Base-by-base conservation (phyloP, 1,140 invertebrate species). In the Calliopsis andreniformis region DNA sequence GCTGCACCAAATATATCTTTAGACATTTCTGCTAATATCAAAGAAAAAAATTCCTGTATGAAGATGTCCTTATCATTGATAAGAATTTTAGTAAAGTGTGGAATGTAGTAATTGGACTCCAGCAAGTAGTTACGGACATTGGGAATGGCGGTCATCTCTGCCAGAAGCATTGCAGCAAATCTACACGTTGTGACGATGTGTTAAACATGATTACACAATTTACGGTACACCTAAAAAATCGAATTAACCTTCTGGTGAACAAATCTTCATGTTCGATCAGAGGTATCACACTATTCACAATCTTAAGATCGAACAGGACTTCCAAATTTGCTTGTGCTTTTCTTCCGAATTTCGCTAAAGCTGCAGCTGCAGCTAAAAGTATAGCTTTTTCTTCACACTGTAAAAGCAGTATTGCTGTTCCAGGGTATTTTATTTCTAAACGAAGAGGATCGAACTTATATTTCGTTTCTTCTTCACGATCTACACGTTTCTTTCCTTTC, bases 31-130 rank as follows among this genome's bases (percentile, higher is more conserved):
- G 87, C 87, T 12, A 92, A 59, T 25, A 92, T 89, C 3, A 83
- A 62, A 14, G 88, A 87, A 2, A 86, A 78, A 69, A 89, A 91
- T 84, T 92, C 90, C 69, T 91, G 88, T 62, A 91, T 85, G 53
- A 89, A 91, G 8, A 78, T 51, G 43, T 92, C 91, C 0, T 63
- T 4, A 25, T 90, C 89, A 30, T 77, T 75, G 1, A 28, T 63
- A 2, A 89, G 35, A 28, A 86, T 55, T 14, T 87, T 80, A 56
- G 47, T 59, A 30, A 91, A 88, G 47, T 80, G 43, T 25, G 20
- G 49, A 25, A 90, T 76, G 64, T 89, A 86, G 20, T n/a, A 28
- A 43, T 88, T 55, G 14, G 53, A 78, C 7, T 87, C 56, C 43
- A 89, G 49, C 1, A 91, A 53, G 67, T 85, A 81, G 69, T 67